These are phyloP conservation scores for Sciurus carolinensis DNA, from an alignment of 2,797 vertebrate species.

Conservation along the genomic window DNA sequence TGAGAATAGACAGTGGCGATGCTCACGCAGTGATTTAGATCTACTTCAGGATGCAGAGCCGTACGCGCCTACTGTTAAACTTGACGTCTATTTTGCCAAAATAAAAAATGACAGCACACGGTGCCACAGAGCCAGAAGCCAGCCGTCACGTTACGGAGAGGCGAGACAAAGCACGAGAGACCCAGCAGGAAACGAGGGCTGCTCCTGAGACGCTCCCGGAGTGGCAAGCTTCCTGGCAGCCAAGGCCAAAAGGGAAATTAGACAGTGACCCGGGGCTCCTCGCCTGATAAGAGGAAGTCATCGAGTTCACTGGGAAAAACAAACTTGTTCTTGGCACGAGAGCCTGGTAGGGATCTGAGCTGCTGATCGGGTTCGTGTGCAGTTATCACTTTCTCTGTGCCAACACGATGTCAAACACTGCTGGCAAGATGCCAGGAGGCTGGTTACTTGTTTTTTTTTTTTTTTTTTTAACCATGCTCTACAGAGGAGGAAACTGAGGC, in stretches of 20 bases:
- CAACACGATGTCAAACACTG: not conserved
- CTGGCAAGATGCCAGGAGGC: not conserved
- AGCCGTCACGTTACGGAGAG: not conserved
- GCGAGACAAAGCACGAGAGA: not conserved
- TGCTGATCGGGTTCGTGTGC: not conserved
- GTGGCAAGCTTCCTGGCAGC: conserved; percentile 52
- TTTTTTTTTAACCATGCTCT: not conserved
- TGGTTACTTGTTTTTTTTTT: not conserved
- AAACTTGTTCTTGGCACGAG: conserved; percentile 67
- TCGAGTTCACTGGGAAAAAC: conserved; percentile 65
- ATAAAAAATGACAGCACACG: not conserved
- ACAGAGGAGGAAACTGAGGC: conserved; percentile 27
- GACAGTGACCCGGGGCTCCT: not conserved
- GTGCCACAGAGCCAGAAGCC: not conserved
- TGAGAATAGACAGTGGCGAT: not conserved
- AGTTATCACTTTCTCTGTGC: conserved; percentile 2
- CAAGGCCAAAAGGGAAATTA: conserved; percentile 71
- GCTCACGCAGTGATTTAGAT: fast-evolving
- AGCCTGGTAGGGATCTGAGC: not conserved
- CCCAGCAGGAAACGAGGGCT: not conserved
- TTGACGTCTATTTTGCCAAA: not conserved
- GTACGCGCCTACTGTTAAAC: not conserved
- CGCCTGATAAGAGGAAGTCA: conserved; percentile 76
- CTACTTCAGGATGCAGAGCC: not conserved
- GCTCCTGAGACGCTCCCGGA: not conserved